Conservation (phyloP, 1,140 invertebrate genomes). For the Drosophila guanche region DNA sequence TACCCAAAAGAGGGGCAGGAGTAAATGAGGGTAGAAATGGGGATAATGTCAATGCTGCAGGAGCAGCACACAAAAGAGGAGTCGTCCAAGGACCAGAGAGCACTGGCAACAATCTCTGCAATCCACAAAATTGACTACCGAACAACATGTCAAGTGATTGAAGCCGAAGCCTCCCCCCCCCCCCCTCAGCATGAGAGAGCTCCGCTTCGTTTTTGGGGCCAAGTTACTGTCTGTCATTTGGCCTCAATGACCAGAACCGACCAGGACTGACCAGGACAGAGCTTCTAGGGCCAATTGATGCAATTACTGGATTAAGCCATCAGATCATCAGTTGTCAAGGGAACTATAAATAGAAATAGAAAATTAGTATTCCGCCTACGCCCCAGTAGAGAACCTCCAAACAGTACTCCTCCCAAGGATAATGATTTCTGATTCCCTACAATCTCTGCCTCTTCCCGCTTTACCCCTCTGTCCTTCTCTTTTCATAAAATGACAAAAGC, state of each 20-base stretch:
- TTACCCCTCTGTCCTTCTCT: no score
- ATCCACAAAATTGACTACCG: slow-evolving; percentile 47
- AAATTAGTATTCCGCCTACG: no score
- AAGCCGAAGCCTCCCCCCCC: slow-evolving; percentile 1
- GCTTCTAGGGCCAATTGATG: slow-evolving; percentile 21
- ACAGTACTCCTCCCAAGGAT: no score
- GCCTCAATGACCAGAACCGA: background rate
- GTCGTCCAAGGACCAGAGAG: slow-evolving; percentile 35
- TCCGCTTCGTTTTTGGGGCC: background rate
- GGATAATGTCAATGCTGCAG: background rate
- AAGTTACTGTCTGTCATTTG: slow-evolving; percentile 3
- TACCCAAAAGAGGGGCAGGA: background rate
- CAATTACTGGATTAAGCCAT: slow-evolving; percentile 3
- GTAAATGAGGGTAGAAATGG: background rate
- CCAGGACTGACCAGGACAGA: no score
- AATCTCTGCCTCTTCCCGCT: no score
- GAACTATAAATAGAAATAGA: no score
- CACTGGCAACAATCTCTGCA: slow-evolving; percentile 20
- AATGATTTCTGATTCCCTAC: no score
- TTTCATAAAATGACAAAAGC: no score
- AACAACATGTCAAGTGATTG: slow-evolving; percentile 54
- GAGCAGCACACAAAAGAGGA: slow-evolving; percentile 15
- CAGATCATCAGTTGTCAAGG: no score
- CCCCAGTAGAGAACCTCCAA: no score
- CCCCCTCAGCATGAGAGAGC: background rate